phyloP scores from a whole-genome alignment of 2,113 vertebrate species.

The Campylomormyrus numenius region DNA sequence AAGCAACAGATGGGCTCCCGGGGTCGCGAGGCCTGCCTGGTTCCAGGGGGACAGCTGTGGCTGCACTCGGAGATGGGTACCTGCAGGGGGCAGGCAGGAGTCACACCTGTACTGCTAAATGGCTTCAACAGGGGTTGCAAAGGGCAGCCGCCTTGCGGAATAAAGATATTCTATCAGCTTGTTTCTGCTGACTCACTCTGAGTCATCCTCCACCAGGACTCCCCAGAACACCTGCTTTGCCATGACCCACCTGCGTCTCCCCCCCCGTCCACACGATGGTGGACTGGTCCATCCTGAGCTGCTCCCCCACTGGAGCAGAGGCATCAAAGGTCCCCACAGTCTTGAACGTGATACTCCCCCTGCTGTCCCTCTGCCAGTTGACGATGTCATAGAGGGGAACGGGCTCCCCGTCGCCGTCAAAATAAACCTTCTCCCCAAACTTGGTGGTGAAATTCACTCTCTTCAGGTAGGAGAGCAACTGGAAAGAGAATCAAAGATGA shows the following conservation, averaged over 20 bases:
- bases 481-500: background rate
- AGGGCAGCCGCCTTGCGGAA: background rate
- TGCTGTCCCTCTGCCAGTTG: constrained; percentile 60
- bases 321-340: constrained; percentile 63
- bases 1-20: constrained; percentile 58
- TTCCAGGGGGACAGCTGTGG: constrained; percentile 51
- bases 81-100: constrained; percentile 28
- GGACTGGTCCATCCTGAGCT: constrained; percentile 47
- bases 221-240: background rate
- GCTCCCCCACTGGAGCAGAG: constrained; percentile 43
- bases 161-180: background rate
- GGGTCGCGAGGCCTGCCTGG: constrained; percentile 45
- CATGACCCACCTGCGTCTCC: constrained; percentile 40
- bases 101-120: background rate
- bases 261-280: constrained; percentile 54
- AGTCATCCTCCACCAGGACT: background rate
- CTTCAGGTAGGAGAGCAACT: constrained; percentile 59
- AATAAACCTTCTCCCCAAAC: constrained; percentile 56
- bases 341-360: constrained; percentile 46
- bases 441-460: constrained; percentile 59
- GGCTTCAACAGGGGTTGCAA: background rate
- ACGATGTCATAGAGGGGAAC: constrained; percentile 64
- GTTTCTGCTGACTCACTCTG: background rate
- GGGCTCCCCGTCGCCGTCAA: constrained; percentile 63
- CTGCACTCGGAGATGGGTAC: constrained; percentile 58